Evolutionary conservation across 1,140 invertebrate species (phyloP).

Genomic region (Papilio xuthus): DNA sequence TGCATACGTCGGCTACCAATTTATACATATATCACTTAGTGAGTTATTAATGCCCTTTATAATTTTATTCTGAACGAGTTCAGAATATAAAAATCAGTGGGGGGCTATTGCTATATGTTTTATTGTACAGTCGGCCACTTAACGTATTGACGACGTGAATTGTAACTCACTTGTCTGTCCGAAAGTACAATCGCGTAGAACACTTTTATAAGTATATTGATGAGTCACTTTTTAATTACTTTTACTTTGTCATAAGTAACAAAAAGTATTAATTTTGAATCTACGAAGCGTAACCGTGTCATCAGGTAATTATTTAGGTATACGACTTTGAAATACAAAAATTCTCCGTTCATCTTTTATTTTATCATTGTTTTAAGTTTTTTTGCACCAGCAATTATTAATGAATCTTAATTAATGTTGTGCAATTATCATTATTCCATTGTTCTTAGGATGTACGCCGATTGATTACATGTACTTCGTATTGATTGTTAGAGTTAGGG

Average conservation of each 20-base stretch:
- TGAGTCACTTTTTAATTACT: background rate
- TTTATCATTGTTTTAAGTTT: conserved; percentile 30
- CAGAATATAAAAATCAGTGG: conserved; percentile 77
- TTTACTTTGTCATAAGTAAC: background rate
- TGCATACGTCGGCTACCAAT: conserved; percentile 63
- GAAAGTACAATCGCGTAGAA: conserved; percentile 6
- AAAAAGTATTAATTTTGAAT: conserved; percentile 21
- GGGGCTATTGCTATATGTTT: conserved; percentile 65
- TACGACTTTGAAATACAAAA: conserved; percentile 2
- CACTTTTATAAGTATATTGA: background rate
- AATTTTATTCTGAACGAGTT: conserved; percentile 74
- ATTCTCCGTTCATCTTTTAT: conserved; percentile 26
- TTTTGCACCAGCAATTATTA: conserved; percentile 28
- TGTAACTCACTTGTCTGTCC: conserved; percentile 43
- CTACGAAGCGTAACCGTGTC: conserved; percentile 26
- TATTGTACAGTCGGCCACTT: conserved; percentile 53
- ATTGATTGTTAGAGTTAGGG: conserved; percentile 3
- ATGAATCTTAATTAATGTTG: conserved; percentile 30
- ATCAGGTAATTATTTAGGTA: background rate
- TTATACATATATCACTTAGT: conserved; percentile 65
- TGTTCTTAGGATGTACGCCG: conserved; percentile 34
- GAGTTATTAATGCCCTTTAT: conserved; percentile 75
- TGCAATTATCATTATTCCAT: conserved; percentile 33
- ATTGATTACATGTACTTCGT: conserved; percentile 33
- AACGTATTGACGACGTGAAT: conserved; percentile 56